These are phyloP conservation scores for Atopsyche davidsoni DNA, from an alignment of 1,140 invertebrate species.

Conservation along the genomic window DNA sequence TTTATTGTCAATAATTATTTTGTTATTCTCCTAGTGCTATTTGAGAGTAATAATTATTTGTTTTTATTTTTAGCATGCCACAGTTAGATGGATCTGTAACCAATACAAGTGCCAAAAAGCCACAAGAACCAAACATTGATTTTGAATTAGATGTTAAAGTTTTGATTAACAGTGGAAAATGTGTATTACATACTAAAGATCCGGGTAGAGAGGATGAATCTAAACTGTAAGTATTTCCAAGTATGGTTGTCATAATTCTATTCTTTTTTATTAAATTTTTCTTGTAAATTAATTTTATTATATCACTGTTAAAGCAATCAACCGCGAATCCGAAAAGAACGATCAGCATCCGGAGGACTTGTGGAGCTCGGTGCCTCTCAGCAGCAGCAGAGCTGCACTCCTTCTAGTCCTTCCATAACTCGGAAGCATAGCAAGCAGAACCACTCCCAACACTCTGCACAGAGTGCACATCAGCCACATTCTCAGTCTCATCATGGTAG, in stretches of 20 bases:
- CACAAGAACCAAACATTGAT: constrained; percentile 89
- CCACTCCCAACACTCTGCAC: constrained; percentile 31
- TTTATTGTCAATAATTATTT: constrained; percentile 4
- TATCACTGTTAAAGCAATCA: constrained; percentile 24
- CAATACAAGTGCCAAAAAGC: constrained; percentile 50
- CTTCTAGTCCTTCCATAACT: constrained; percentile 44
- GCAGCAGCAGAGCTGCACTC: constrained; percentile 16
- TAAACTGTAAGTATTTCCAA: constrained; percentile 35
- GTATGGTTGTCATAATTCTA: background rate
- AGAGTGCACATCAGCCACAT: constrained; percentile 32
- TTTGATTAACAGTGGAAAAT: constrained; percentile 93
- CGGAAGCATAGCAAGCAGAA: constrained; percentile 38
- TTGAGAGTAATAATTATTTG: constrained; percentile 1
- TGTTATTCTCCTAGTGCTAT: constrained; percentile 7
- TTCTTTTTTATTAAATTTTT: constrained; percentile 1
- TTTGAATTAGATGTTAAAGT: constrained; percentile 96
- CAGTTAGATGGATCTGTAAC: constrained; percentile 36
- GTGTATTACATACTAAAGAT: constrained; percentile 92
- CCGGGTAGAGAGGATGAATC: constrained; percentile 59
- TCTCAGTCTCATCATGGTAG: constrained; percentile 38
- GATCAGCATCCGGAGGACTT: constrained; percentile 43
- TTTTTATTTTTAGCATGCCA: constrained; percentile 33
- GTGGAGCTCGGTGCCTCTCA: constrained; percentile 18
- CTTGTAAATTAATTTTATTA: constrained; percentile 5
- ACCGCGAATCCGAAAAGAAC: constrained; percentile 37